Conservation (phyloP, 2,113 vertebrate genomes). For the Ictalurus punctatus region DNA sequence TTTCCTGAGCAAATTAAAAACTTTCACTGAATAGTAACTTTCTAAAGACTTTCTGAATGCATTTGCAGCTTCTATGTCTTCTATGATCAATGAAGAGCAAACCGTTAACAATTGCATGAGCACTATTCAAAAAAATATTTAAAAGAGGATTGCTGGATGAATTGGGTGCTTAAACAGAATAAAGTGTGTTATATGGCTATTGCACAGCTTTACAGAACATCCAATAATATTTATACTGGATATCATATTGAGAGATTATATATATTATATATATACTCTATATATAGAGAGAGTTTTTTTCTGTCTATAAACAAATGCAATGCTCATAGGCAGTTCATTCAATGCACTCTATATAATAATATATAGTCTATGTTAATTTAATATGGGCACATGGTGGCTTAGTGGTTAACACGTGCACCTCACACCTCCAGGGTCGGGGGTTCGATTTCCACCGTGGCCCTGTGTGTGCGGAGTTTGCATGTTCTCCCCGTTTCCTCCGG, state of each 20-base stretch:
- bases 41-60: background rate
- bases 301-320: background rate
- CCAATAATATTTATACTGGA: background rate
- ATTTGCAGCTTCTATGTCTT: background rate
- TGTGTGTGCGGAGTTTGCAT: too few relatives aligned
- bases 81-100: background rate
- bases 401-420: too few relatives aligned
- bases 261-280: too few relatives aligned
- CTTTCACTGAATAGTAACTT: background rate
- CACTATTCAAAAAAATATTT: background rate
- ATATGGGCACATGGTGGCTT: background rate
- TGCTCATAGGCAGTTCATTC: background rate
- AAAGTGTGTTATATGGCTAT: background rate
- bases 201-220: background rate
- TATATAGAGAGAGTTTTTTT: background rate
- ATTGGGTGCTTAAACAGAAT: slow-evolving; percentile 3
- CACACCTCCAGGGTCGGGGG: too few relatives aligned
- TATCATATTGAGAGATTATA: background rate
- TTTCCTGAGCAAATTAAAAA: slow-evolving; percentile 1
- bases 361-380: background rate
- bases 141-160: background rate
- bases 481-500: too few relatives aligned
- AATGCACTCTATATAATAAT: background rate
- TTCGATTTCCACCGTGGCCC: too few relatives aligned
- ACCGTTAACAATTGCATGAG: background rate